Base-by-base conservation (phyloP, 2,113 vertebrate genomes). In the Hirundichthys speculiger region DNA sequence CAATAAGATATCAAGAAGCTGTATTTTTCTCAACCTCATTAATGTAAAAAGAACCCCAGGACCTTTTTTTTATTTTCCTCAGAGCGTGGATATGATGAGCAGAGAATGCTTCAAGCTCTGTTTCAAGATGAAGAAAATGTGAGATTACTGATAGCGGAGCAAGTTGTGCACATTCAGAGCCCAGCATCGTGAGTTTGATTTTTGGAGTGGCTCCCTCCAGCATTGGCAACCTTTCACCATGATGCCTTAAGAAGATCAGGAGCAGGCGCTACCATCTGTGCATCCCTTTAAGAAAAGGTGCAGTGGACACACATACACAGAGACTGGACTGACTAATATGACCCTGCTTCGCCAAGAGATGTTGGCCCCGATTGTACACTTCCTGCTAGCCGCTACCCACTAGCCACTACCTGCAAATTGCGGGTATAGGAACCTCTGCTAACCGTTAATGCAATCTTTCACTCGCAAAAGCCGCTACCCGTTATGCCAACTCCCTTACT, bases 201-300 rank as follows among this genome's bases (percentile, higher is more conserved):
- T 68, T 82, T 81, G 78, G 80, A 73, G 52, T 3, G n/a, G 40
- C 50, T 66, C 58, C 75, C 45, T 63, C 34, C 48, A 62, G 70
- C 52, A 51, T 52, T 79, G 76, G 83, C 77, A 78, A 61, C 57
- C 42, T 73, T 46, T 75, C 64, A 79, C 27, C 22, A 19, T 12
- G 0, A 30, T 19, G 60, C 42, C 49, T 56, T 67, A 80, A 77
- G 79, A 74, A 66, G 69, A 73, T 83, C 57, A 61, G 53, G 30
- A 67, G 66, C 43, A 53, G 19, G 43, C 27, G 5, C 59, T 19
- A 19, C 64, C 74, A 60, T 86, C 56, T 80, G 79, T 40, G 53
- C 2, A 3, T 24, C 19, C 49, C 46, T 50, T 47, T 58, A 47
- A 68, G 34, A 73, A 52, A 72, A 59, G 64, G 68, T 74, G 73